Base-by-base conservation (phyloP, 2,113 vertebrate species). In the Peucedramus taeniatus region DNA sequence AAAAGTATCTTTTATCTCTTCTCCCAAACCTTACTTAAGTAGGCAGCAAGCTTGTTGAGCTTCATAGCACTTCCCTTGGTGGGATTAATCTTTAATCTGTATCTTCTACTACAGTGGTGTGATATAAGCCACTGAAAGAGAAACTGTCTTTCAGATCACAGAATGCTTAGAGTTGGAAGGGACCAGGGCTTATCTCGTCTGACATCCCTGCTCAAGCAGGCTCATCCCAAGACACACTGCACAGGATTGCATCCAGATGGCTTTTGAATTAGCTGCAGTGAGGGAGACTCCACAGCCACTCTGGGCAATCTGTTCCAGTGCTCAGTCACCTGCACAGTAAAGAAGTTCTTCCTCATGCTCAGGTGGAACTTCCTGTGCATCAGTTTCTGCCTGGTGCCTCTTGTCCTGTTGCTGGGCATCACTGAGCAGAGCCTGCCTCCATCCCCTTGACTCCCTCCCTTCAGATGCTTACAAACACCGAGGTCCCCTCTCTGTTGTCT, bases 381-480 rank as follows among this genome's bases (percentile, higher is more conserved):
- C 2, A 2, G 11, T 75, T 68, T 60, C 21, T 61, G 30, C n/a
- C 33, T 0, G 0, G 1, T 60, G 45, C 11, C 45, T 61, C 2
- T 1, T 27, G 26, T 40, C 18, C 61, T 40, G 3, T 7, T 49
- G n/a, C 31, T 49, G 4, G 8, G 63, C 17, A 47, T 6, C 63
- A 54, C 54, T 0, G 5, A 60, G 47, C 26, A 69, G 30, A 31
- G 47, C 20, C 47, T 47, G 70, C 7, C 2, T 76, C 54, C 10
- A 10, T 47, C 39, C 10, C 64, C 39, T 10, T 15, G 24, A 8
- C 53, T 47, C 13, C 13, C 13, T 75, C 24, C 30, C n/a, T 61
- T 10, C 54, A 76, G 45, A 15, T 13, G 4, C 21, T 31, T 2
- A 47, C 0, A 19, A 16, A 54, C 47, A 37, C 8, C 16, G 26